Evolutionary conservation across 1,140 invertebrate species (phyloP), one percentile per base, ranked within the genome.

Genomic region (Diorhabda elongata): DNA sequence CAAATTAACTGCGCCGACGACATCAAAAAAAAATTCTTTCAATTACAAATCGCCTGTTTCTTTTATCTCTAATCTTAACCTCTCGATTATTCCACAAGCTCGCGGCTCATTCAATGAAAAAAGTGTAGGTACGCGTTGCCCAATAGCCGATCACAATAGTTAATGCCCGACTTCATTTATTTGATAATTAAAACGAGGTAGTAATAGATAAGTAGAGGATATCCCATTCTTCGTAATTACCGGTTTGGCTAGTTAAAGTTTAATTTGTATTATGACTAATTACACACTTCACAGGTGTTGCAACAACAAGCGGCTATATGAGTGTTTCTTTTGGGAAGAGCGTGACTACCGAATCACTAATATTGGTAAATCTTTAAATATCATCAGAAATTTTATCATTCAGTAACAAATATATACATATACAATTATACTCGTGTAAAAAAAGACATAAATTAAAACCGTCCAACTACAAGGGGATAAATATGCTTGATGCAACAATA

Each of bases 161-260:
- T 64, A 57, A 41, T 44, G 45, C 11, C 63, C 41, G 63, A 64
- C 44, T 64, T 64, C 26, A 64, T 64, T 52, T 56, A 64, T 64
- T 64, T 64, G 63, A 47, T 64, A 57, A 64, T 64, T 64, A 64
- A 64, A 64, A 64, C 52, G 11, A 64, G 63, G 4, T 42, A 56
- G 43, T 64, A 64, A 64, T 64, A 64, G 63, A 64, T 64, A 64
- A 64, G 63, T 64, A 56, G 5, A 26, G 52, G 63, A 11, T 64
- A 56, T 64, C 52, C 63, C 41, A 64, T 64, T 64, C 43, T 57
- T 57, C 26, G 45, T 64, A 64, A 64, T 42, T 45, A 56, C 45
- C 52, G 45, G 42, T 44, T 42, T 44, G 43, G 43, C 61, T 62
- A 62, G 61, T 42, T 62, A 42, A n/a, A 62, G 44, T 64, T 64